phyloP scores from a whole-genome alignment of 1,140 invertebrate species.

The Zaprionus taronus region DNA sequence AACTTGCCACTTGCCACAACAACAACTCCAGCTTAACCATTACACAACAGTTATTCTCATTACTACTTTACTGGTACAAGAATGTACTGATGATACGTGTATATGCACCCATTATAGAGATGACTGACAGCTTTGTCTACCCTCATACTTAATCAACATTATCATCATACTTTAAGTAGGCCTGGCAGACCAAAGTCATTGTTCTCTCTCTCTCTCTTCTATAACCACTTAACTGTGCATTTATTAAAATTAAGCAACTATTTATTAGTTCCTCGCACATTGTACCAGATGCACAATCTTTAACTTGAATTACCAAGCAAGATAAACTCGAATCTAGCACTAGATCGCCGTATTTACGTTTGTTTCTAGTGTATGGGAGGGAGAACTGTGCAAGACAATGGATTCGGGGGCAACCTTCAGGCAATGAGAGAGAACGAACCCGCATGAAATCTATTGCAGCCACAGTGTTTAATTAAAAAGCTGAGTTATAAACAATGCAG shows the following conservation, averaged over 20 bases:
- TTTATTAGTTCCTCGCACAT: too few species aligned
- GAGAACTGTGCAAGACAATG: not conserved
- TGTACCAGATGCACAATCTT: too few species aligned
- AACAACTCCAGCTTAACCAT: constrained; percentile 13
- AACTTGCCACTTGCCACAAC: constrained; percentile 11
- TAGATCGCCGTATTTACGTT: not conserved
- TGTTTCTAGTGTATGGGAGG: not conserved
- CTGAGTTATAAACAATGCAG: constrained; percentile 34
- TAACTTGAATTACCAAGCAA: too few species aligned
- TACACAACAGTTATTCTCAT: constrained; percentile 9
- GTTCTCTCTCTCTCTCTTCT: not conserved
- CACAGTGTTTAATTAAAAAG: constrained; percentile 30
- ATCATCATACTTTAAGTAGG: not conserved
- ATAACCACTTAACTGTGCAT: not conserved
- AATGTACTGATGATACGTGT: not conserved
- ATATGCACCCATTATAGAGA: not conserved
- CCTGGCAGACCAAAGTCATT: not conserved
- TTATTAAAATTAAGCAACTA: not conserved
- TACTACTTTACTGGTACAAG: constrained; percentile 2
- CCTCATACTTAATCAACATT: not conserved
- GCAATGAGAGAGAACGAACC: not conserved
- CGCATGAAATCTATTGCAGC: not conserved
- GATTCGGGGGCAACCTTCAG: constrained; percentile 11
- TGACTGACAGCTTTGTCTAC: not conserved
- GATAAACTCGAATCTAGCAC: not conserved